Evolutionary conservation across 37 sponge, comb jelly and placozoan species (phyloP).

Genomic region (Agelas oroides): DNA sequence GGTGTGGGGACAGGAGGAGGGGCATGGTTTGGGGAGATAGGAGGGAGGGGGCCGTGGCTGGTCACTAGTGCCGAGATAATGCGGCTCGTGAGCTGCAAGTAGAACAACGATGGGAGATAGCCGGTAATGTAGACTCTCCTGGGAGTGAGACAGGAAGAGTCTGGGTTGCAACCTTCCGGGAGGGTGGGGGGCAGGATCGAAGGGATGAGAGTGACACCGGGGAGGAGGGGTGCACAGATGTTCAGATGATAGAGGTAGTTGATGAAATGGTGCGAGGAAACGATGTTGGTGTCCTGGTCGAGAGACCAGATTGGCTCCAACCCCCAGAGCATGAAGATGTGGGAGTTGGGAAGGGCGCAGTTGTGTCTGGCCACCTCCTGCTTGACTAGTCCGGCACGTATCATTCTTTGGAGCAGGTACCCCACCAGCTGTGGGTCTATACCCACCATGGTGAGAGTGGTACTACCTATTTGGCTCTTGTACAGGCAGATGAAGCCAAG

Average conservation of each 20-base stretch:
- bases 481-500: constrained; percentile 33
- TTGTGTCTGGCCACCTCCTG: constrained; percentile 8
- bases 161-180: constrained; percentile 6
- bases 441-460: constrained; percentile 10
- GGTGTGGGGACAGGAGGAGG: background rate
- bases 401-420: constrained; percentile 32
- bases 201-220: constrained; percentile 36
- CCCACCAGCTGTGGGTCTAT: constrained; percentile 66
- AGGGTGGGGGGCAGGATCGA: constrained; percentile 20
- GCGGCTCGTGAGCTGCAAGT: constrained; percentile 27
- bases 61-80: background rate
- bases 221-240: constrained; percentile 41
- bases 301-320: constrained; percentile 31
- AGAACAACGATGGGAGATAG: constrained; percentile 49
- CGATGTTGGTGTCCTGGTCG: background rate
- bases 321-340: constrained; percentile 64
- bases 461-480: background rate
- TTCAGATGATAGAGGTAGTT: constrained; percentile 45
- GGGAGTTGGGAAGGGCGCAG: constrained; percentile 36
- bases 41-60: background rate
- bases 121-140: constrained; percentile 49
- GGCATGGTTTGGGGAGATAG: background rate
- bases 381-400: constrained; percentile 1
- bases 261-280: constrained; percentile 31
- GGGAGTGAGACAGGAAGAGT: constrained; percentile 26